phyloP scores from a whole-genome alignment of 2,113 vertebrate species.

The Amblyopsis rosae region DNA sequence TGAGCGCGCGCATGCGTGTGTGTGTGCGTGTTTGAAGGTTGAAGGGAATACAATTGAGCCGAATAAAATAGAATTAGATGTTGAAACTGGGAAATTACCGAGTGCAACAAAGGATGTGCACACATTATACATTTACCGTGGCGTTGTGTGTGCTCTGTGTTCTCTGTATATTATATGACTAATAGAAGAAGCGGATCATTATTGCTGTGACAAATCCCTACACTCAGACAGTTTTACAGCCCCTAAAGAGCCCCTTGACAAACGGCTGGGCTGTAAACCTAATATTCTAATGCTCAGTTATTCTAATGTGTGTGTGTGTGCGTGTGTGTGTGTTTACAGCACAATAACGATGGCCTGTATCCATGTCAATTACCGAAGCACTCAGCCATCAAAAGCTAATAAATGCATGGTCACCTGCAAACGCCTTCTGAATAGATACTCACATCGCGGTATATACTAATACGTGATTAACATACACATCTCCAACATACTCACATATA shows the following conservation, averaged over 20 bases:
- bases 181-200: conserved; percentile 85
- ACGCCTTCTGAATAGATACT: too few species aligned
- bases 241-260: conserved; percentile 88
- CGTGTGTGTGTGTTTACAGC: conserved; percentile 75
- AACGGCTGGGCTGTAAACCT: conserved; percentile 85
- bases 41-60: conserved; percentile 50
- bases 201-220: conserved; percentile 88
- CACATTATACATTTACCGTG: conserved; percentile 11
- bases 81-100: conserved; percentile 64
- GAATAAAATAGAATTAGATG: conserved; percentile 60
- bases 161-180: conserved; percentile 88
- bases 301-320: conserved; percentile 73
- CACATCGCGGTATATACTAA: too few species aligned
- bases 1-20: background rate
- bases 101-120: conserved; percentile 44
- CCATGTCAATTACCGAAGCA: conserved; percentile 82
- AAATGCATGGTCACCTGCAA: background rate
- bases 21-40: conserved; percentile 27
- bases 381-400: conserved; percentile 63
- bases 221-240: conserved; percentile 90
- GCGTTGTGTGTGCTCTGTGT: conserved; percentile 74
- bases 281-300: conserved; percentile 84
- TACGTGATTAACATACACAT: too few species aligned
- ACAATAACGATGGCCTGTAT: conserved; percentile 82
- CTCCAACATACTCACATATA: too few species aligned